These are phyloP conservation scores for Colletes gigas DNA, from an alignment of 1,140 invertebrate species.

Conservation along the genomic window DNA sequence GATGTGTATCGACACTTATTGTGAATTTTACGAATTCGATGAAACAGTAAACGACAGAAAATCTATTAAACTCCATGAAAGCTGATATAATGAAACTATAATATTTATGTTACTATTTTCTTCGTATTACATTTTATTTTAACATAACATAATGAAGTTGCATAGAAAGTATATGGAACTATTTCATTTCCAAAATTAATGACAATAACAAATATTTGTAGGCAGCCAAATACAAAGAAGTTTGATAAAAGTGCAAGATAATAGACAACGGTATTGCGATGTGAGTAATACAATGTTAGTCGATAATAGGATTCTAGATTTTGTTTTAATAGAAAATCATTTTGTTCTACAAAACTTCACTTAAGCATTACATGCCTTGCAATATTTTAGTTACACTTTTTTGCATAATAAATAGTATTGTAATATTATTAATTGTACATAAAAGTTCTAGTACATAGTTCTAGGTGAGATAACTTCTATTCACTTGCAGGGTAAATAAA, in stretches of 20 bases:
- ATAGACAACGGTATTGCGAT: not conserved
- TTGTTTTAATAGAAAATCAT: not conserved
- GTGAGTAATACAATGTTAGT: not conserved
- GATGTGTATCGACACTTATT: conserved; percentile 49
- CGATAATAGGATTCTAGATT: not conserved
- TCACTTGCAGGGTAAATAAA: not conserved
- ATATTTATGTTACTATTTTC: conserved; percentile 7
- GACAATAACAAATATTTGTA: not conserved
- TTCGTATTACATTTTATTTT: conserved; percentile 9
- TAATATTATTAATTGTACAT: not conserved
- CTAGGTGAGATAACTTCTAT: not conserved
- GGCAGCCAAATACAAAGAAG: not conserved
- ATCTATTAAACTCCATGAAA: conserved; percentile 7
- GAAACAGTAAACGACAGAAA: conserved; percentile 1
- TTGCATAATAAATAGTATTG: not conserved
- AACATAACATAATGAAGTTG: not conserved
- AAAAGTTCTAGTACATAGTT: not conserved
- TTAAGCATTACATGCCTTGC: not conserved
- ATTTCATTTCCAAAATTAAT: conserved; percentile 12
- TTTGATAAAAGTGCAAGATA: not conserved
- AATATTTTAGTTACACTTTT: not conserved
- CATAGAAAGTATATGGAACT: not conserved
- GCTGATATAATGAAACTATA: conserved; percentile 9
- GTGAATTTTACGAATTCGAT: not conserved
- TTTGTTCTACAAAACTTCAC: not conserved